Evolutionary conservation across 2,888 invertebrate genomes (phyloP), one percentile per base, ranked within the genome.

Genomic region (Caradrina kadenii): DNA sequence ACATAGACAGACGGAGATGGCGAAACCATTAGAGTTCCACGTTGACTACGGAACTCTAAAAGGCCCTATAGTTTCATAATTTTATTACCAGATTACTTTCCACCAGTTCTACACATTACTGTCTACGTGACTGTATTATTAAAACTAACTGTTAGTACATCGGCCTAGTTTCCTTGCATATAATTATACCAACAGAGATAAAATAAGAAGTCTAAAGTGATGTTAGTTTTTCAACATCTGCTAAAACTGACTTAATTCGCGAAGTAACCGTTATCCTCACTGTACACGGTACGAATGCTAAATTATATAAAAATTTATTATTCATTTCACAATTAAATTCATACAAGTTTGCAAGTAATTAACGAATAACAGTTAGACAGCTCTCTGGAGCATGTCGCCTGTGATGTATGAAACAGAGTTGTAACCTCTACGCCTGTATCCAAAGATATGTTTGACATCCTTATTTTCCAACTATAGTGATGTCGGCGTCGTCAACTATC

Each of bases 291-390:
- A 70, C 19, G 69, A 68, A 76, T 75, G 64, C 19, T 10, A 61
- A 77, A 85, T 85, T 73, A 81, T 79, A 64, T 76, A 77, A 75
- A 76, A 70, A 68, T 22, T 74, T 63, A 81, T 63, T 64, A 67
- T 76, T 74, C 82, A 85, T 86, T 84, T 86, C 67, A 82, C 83
- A 89, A 88, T 85, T 79, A 77, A 68, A 82, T 81, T 81, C 66
- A 76, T 80, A 82, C 62, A 76, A 70, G 76, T 77, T 77, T 78
- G 82, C 31, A 70, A 70, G 69, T 86, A 85, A 89, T 86, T 76
- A 86, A 79, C 61, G 61, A 72, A 61, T 85, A 84, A 87, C 88
- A 77, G 89, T 86, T 69, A 63, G 35, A 72, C 48, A 50, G 61
- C 39, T 74, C 81, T 65, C 72, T 84, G 76, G 74, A 85, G 73